phyloP scores from a whole-genome alignment of 2,113 vertebrate species.

The Periophthalmus modestus region DNA sequence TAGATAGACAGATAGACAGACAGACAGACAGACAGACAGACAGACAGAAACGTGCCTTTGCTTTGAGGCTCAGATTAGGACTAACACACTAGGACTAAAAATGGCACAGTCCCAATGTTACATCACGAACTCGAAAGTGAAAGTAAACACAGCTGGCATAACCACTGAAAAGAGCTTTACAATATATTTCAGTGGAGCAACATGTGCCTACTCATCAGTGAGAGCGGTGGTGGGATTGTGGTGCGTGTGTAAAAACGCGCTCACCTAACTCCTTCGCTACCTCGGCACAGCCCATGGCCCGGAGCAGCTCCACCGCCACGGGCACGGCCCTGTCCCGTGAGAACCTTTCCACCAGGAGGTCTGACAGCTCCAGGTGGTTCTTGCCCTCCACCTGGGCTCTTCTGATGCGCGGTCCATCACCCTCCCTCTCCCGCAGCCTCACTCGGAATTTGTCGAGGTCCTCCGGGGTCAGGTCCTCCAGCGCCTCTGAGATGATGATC shows the following conservation, averaged over 20 bases:
- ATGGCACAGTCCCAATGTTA: not conserved
- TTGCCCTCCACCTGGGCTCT: not conserved
- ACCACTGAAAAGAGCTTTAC: not conserved
- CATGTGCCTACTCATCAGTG: too few species aligned
- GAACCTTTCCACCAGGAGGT: conserved; percentile 34
- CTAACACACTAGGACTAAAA: not conserved
- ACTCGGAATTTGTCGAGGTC: not conserved
- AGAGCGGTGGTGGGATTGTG: not conserved
- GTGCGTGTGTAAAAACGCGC: not conserved
- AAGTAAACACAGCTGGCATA: not conserved
- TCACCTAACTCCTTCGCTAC: conserved; percentile 1
- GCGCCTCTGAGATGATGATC: not conserved
- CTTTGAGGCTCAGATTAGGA: too few species aligned
- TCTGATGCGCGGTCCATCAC: conserved; percentile 13
- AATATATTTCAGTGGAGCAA: too few species aligned
- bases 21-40: not conserved
- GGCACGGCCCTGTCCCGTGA: fast-evolving
- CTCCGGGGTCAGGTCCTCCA: fast-evolving
- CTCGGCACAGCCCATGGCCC: fast-evolving
- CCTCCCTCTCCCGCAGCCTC: conserved; percentile 6
- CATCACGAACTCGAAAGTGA: not conserved
- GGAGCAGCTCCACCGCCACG: conserved; percentile 10
- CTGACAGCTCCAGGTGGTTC: fast-evolving
- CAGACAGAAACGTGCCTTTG: too few species aligned
- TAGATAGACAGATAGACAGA: not conserved